Evolutionary conservation across 2,888 invertebrate genomes (phyloP), one percentile per base, ranked within the genome.

Genomic region (Erebia ligea): DNA sequence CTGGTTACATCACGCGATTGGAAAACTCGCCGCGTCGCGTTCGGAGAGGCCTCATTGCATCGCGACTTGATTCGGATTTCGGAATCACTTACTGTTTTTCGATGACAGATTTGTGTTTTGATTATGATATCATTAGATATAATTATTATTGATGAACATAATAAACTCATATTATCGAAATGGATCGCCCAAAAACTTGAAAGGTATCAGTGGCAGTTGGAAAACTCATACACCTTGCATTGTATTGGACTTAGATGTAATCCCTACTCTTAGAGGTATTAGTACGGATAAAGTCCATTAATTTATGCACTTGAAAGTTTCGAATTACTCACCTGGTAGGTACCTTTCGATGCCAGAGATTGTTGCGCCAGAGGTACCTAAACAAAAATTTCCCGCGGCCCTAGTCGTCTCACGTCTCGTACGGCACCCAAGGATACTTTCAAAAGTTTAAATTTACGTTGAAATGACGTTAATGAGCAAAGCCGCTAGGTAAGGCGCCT

Each of bases 1-100:
- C 91, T 81, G 79, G 83, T 92, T 90, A 89, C 91, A 89, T 92
- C 89, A 92, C 80, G 76, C 81, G 80, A 86, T 88, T 88, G 89
- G 89, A 91, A 91, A 92, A 87, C 87, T 89, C 82, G 85, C 79
- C 83, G 85, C 84, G 86, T 84, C 81, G 76, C 15, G 13, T 48
- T 45, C 48, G 17, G 15, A 48, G 61, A 61, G 19, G 45, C 61
- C 42, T 61, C 45, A 40, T 42, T 61, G 42, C 42, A 42, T 13
- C 42, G 17, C 59, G 10, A 45, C 81, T 80, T 78, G 87, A 89
- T 87, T 89, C 75, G 72, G 80, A 89, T 89, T 68, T 71, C n/a
- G n/a, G n/a, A 61, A 8, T 45, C 1, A 34, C 6, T 34, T 25
- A 25, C 25, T 2, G 34, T 34, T 61, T 45, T 61, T 61, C 19